Percentiles rank a stretch among this genome's conserved stretches.
Conservation (phyloP, 2,113 vertebrate species). For the Halichoerus grypus region DNA sequence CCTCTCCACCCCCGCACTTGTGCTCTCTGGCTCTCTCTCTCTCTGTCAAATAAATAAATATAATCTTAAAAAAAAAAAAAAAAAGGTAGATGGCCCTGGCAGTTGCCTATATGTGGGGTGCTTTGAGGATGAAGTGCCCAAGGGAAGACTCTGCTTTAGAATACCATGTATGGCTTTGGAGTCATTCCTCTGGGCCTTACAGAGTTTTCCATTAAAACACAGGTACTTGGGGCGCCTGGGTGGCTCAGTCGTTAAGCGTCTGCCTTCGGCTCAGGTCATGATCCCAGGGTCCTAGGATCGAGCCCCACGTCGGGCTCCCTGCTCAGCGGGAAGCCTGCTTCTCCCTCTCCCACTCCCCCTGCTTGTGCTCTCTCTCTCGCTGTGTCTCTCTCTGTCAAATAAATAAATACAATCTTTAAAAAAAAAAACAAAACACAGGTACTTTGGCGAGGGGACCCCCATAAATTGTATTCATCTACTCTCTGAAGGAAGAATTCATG, state of each 20-base stretch:
- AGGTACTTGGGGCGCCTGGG: not conserved
- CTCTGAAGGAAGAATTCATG: not conserved
- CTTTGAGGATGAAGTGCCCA: not conserved
- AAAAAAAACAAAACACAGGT: not conserved
- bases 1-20: not conserved
- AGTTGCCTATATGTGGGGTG: not conserved
- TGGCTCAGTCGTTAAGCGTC: not conserved
- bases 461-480: not conserved
- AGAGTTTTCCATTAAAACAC: slow-evolving; percentile 16
- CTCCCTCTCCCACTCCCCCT: not conserved
- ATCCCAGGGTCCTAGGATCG: not conserved
- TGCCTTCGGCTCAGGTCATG: not conserved
- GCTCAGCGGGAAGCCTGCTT: not conserved
- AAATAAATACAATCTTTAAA: not conserved
- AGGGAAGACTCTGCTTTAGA: not conserved
- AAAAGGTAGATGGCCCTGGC: not conserved
- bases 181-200: not conserved
- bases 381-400: not conserved
- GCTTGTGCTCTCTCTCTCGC: no score
- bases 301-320: not conserved
- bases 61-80: not conserved
- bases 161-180: not conserved
- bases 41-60: not conserved
- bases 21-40: not conserved
- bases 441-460: not conserved